phyloP scores from a whole-genome alignment of 2,113 vertebrate genomes.

The Chloroceryle aenea region DNA sequence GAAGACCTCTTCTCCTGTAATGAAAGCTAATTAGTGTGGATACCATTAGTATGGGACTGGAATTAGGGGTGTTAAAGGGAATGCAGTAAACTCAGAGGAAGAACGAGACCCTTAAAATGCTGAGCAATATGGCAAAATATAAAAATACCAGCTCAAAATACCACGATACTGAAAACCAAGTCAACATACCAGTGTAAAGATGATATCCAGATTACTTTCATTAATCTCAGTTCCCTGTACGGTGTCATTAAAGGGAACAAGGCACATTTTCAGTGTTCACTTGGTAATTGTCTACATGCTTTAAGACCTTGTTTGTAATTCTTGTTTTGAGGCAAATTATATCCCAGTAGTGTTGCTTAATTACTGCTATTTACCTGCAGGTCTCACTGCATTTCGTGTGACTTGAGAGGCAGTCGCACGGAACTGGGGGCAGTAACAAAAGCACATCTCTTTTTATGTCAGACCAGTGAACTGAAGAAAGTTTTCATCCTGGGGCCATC shows the following conservation, averaged over 20 bases:
- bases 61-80: background rate
- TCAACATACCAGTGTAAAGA: background rate
- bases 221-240: background rate
- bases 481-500: too few species aligned
- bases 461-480: background rate
- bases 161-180: background rate
- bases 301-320: background rate
- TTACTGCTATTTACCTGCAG: background rate
- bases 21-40: conserved; percentile 16
- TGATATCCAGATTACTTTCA: accelerated
- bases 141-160: background rate
- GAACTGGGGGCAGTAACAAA: background rate
- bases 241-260: background rate
- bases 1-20: conserved; percentile 13
- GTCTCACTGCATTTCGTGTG: background rate
- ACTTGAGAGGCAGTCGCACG: background rate
- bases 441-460: background rate
- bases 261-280: background rate
- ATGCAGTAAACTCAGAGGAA: background rate
- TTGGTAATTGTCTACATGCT: background rate
- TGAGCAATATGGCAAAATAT: background rate
- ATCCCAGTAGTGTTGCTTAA: background rate
- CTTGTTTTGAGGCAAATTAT: background rate
- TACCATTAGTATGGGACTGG: background rate
- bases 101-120: background rate